Conservation (phyloP, 1,140 invertebrate species). For the Drosophila carrolli region DNA sequence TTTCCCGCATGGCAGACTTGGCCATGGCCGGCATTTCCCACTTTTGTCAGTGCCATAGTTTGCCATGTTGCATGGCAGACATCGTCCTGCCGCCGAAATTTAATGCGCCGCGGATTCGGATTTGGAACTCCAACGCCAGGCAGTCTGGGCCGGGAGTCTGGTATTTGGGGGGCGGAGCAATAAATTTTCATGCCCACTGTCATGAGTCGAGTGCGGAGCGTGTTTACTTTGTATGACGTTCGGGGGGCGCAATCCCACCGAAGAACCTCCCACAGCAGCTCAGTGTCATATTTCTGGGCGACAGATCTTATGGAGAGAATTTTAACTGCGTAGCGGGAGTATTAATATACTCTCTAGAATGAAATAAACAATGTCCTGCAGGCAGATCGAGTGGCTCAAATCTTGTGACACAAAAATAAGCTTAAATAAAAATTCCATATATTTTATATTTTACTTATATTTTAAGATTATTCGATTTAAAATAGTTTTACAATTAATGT, state of each 20-base stretch:
- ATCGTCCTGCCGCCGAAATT: slow-evolving; percentile 50
- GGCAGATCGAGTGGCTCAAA: too few relatives aligned
- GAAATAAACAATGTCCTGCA: not conserved
- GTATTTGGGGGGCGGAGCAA: slow-evolving; percentile 42
- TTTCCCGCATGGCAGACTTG: slow-evolving; percentile 26
- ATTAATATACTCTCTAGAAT: not conserved
- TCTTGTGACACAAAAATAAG: too few relatives aligned
- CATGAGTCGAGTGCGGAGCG: slow-evolving; percentile 36
- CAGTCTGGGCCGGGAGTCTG: slow-evolving; percentile 1
- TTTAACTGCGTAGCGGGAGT: not conserved
- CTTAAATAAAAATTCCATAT: too few relatives aligned
- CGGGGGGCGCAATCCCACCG: not conserved
- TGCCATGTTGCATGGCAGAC: slow-evolving; percentile 33
- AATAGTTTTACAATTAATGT: too few relatives aligned
- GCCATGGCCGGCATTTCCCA: slow-evolving; percentile 33
- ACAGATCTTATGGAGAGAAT: slow-evolving; percentile 19
- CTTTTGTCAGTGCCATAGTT: slow-evolving; percentile 42
- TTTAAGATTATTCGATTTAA: too few relatives aligned
- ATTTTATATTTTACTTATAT: too few relatives aligned
- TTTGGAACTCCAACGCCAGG: slow-evolving; percentile 42
- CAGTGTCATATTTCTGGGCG: slow-evolving; percentile 47
- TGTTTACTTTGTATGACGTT: slow-evolving; percentile 63
- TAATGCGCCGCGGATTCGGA: slow-evolving; percentile 64
- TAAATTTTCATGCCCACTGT: slow-evolving; percentile 78
- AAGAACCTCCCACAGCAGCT: slow-evolving; percentile 13